Conservation (phyloP, 35 echinoderm and acorn worm genomes). For the Hemicentrotus pulcherrimus region DNA sequence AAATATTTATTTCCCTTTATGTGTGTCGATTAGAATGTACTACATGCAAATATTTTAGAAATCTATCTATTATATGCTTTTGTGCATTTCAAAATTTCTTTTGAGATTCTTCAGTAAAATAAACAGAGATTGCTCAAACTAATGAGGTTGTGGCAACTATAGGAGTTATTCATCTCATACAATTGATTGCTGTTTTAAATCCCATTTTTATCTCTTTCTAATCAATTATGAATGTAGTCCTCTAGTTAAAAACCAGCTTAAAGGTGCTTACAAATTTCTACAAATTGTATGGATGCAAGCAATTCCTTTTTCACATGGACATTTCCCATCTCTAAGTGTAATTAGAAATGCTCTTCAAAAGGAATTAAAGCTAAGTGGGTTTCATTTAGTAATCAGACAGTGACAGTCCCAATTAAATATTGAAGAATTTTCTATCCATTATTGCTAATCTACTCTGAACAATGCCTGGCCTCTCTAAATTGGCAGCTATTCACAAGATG, state of each 20-base stretch:
- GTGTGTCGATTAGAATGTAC: too few relatives aligned
- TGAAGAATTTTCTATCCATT: neutral
- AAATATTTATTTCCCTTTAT: too few relatives aligned
- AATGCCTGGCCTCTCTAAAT: neutral
- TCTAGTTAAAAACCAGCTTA: neutral
- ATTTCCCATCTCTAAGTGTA: neutral
- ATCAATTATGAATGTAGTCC: neutral
- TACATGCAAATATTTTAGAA: too few relatives aligned
- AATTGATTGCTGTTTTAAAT: too few relatives aligned
- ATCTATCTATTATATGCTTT: too few relatives aligned
- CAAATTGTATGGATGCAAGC: too few relatives aligned
- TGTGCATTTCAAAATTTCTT: too few relatives aligned
- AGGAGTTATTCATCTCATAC: too few relatives aligned
- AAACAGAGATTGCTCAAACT: too few relatives aligned
- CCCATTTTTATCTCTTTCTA: neutral
- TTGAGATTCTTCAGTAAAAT: too few relatives aligned
- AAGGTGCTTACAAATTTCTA: neutral
- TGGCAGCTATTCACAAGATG: neutral
- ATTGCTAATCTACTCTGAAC: neutral
- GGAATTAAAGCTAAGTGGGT: neutral
- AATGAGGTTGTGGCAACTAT: too few relatives aligned
- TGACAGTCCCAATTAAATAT: neutral
- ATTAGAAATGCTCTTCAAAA: neutral
- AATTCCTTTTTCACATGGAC: neutral
- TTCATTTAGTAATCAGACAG: neutral